phyloP scores from a whole-genome alignment of 2,888 invertebrate genomes.

The Heteromurus nitidus region DNA sequence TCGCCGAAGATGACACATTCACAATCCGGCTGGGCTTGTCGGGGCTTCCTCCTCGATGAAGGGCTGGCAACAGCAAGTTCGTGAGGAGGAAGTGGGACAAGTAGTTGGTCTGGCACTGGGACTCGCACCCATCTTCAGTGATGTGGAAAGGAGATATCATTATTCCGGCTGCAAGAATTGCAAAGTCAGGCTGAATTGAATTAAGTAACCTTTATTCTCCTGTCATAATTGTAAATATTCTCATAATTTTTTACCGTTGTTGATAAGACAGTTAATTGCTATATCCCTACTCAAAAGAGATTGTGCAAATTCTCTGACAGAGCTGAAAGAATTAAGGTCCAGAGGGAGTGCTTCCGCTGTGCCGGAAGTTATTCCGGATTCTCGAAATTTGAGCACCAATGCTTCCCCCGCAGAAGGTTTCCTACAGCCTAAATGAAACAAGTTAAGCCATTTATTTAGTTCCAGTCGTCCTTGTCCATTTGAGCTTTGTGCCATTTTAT shows the following conservation, averaged over 20 bases:
- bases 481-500: background rate
- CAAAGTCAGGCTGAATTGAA: background rate
- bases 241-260: slow-evolving; percentile 81
- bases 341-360: slow-evolving; percentile 82
- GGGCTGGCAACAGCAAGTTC: slow-evolving; percentile 85
- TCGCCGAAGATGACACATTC: slow-evolving; percentile 90
- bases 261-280: slow-evolving; percentile 84
- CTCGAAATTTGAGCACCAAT: slow-evolving; percentile 76
- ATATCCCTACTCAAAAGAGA: slow-evolving; percentile 81
- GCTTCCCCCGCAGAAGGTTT: slow-evolving; percentile 79
- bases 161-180: slow-evolving; percentile 83
- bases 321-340: slow-evolving; percentile 85
- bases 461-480: background rate
- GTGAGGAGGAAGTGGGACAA: slow-evolving; percentile 90
- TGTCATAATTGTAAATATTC: background rate
- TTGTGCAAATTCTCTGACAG: slow-evolving; percentile 85
- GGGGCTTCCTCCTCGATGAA: slow-evolving; percentile 80
- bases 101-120: slow-evolving; percentile 90
- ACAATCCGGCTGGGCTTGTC: slow-evolving; percentile 83
- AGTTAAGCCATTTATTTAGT: background rate
- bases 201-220: too few relatives aligned
- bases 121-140: slow-evolving; percentile 89
- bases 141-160: slow-evolving; percentile 89
- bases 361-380: slow-evolving; percentile 79
- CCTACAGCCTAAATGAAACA: slow-evolving; percentile 82